phyloP scores from a whole-genome alignment of 2,888 invertebrate genomes.

The Ophraella communa region DNA sequence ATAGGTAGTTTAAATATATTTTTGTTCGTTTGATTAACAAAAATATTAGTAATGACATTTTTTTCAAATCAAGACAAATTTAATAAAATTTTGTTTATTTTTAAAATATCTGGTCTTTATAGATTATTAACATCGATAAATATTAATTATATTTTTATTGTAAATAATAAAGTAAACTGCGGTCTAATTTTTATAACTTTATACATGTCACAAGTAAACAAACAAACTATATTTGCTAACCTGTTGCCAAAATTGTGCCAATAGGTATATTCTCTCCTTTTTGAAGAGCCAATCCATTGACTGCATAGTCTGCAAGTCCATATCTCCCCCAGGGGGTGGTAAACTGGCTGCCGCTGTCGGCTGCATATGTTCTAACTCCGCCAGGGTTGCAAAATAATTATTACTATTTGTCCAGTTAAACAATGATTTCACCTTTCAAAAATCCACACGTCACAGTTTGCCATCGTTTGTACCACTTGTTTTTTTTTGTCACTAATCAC shows the following conservation, averaged over 20 bases:
- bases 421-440: slow-evolving; percentile 28
- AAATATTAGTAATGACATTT: too few species aligned
- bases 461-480: slow-evolving; percentile 23
- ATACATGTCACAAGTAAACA: background rate
- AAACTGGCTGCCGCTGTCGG: slow-evolving; percentile 70
- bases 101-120: too few species aligned
- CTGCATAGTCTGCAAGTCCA: slow-evolving; percentile 93
- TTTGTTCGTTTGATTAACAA: too few species aligned
- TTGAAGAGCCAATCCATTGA: slow-evolving; percentile 97
- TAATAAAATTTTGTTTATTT: too few species aligned
- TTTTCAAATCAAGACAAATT: too few species aligned
- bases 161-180: too few species aligned
- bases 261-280: slow-evolving; percentile 92
- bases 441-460: slow-evolving; percentile 18
- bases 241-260: slow-evolving; percentile 97
- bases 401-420: slow-evolving; percentile 1
- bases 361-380: slow-evolving; percentile 70
- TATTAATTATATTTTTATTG: too few species aligned
- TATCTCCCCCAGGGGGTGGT: slow-evolving; percentile 74
- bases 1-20: too few species aligned
- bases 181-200: background rate
- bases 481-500: slow-evolving; percentile 26
- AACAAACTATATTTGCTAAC: slow-evolving; percentile 64
- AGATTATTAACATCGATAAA: too few species aligned
- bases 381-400: slow-evolving; percentile 47